Evolutionary conservation across 2,113 vertebrate genomes (phyloP).

Genomic region (Vireo altiloquus): DNA sequence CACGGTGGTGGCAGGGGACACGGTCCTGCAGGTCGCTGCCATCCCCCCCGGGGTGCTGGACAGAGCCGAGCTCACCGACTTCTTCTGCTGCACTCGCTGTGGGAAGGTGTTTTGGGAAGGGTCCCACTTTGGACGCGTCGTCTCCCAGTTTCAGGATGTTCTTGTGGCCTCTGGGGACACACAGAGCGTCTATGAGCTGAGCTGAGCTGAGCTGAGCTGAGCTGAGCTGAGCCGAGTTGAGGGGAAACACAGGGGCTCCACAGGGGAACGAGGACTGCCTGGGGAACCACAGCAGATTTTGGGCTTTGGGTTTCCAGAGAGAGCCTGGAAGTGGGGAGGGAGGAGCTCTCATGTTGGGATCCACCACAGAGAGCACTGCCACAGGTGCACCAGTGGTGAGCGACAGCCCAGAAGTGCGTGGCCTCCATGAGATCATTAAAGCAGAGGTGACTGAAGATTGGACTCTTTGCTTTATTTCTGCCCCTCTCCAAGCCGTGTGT

Average conservation of each 20-base stretch:
- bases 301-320: neutral
- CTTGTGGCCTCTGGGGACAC: neutral
- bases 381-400: neutral
- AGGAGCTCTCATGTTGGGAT: neutral
- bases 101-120: constrained; percentile 93
- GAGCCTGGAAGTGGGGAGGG: neutral
- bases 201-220: neutral
- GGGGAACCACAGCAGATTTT: neutral
- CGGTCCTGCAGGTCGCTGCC: constrained; percentile 65
- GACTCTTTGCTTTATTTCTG: neutral
- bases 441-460: neutral
- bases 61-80: constrained; percentile 56
- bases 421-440: constrained; percentile 10
- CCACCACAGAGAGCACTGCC: neutral
- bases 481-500: neutral
- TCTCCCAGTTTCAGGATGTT: constrained; percentile 78
- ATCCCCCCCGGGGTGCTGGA: constrained; percentile 72
- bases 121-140: constrained; percentile 76
- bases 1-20: neutral
- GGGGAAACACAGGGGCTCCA: fast-evolving
- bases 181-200: neutral
- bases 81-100: constrained; percentile 81
- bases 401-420: neutral
- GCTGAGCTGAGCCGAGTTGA: neutral
- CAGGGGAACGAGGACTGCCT: fast-evolving